phyloP scores from a whole-genome alignment of 92 coral and sea anemone species.

The Diadumene lineata region DNA sequence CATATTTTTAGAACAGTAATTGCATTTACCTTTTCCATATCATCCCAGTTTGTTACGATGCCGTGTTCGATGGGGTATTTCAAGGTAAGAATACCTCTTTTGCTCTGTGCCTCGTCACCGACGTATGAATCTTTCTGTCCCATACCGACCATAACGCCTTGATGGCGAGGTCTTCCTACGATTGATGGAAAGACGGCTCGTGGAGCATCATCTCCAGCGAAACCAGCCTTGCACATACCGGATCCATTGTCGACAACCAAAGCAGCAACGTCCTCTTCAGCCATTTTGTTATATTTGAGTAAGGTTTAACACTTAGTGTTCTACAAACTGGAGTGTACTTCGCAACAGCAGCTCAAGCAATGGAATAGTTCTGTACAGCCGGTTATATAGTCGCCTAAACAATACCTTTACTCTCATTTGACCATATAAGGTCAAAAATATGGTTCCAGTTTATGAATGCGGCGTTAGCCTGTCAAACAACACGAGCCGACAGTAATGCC shows the following conservation, averaged over 20 bases:
- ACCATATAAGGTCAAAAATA: conserved; percentile 48
- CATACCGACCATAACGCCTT: conserved; percentile 99
- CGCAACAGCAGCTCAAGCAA: conserved; percentile 42
- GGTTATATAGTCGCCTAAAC: conserved; percentile 30
- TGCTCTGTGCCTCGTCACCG: conserved; percentile 99
- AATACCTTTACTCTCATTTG: conserved; percentile 22
- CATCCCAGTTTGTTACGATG: conserved; percentile 98
- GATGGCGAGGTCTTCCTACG: conserved; percentile 99
- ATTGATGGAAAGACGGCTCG: conserved; percentile 99
- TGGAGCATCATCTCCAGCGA: conserved; percentile 99
- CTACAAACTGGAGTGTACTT: conserved; percentile 29
- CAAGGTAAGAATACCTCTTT: conserved; percentile 97
- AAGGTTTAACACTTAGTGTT: conserved; percentile 22
- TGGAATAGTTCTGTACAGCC: conserved; percentile 24
- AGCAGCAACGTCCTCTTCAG: conserved; percentile 97
- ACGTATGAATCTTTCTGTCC: conserved; percentile 99
- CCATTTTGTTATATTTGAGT: conserved; percentile 42
- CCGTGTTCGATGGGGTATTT: conserved; percentile 99
- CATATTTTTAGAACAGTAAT: background rate
- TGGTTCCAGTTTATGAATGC: conserved; percentile 33
- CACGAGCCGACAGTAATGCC: conserved; percentile 19
- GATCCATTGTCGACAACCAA: conserved; percentile 98
- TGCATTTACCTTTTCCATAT: conserved; percentile 88
- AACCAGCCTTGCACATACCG: conserved; percentile 99
- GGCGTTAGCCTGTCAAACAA: conserved; percentile 32